A percentile compares a stretch with the other conserved stretches of the same genome.
These are phyloP conservation scores for Myrmecobius fasciatus DNA, from an alignment of 2,113 vertebrate genomes.

Conservation along the genomic window DNA sequence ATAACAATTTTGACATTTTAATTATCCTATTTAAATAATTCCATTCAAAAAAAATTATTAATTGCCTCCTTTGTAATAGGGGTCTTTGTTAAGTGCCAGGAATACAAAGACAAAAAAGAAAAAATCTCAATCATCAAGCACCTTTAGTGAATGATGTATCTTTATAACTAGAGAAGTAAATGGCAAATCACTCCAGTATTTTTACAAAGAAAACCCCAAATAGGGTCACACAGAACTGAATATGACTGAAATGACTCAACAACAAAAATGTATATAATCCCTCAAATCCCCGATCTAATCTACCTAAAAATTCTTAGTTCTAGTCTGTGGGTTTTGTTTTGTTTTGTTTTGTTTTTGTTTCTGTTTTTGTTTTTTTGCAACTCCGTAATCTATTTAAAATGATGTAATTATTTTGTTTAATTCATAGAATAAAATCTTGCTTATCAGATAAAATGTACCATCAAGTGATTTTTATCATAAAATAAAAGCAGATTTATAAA, in stretches of 20 bases:
- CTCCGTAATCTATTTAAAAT: slow-evolving; percentile 1
- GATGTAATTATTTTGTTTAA: background rate
- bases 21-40: background rate
- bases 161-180: background rate
- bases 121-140: background rate
- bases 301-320: background rate
- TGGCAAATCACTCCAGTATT: background rate
- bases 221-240: background rate
- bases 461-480: slow-evolving; percentile 21
- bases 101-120: background rate
- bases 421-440: slow-evolving; percentile 4
- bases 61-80: background rate
- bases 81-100: background rate
- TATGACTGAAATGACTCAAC: background rate
- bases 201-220: background rate
- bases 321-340: background rate
- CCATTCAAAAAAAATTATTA: background rate
- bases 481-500: slow-evolving; percentile 35
- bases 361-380: background rate
- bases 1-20: background rate
- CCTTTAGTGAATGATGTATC: background rate
- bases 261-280: background rate
- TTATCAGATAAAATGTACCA: slow-evolving; percentile 2
- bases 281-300: background rate
- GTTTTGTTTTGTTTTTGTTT: no score